Evolutionary conservation across 1,140 invertebrate species (phyloP), one percentile per base, ranked within the genome.

Genomic region (Megalopta genalis): DNA sequence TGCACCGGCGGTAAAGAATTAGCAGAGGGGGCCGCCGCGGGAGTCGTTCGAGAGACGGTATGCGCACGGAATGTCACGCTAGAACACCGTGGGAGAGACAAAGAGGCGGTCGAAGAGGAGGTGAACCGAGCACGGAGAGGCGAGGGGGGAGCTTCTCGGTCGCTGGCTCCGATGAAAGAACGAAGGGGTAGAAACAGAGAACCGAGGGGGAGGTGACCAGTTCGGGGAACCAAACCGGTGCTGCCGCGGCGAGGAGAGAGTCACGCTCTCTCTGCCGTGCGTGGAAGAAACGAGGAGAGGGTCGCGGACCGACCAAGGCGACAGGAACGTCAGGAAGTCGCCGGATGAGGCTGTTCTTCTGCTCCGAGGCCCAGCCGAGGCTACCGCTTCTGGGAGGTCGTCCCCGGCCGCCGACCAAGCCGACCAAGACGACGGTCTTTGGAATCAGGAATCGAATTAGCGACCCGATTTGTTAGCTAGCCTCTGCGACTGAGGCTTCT

Each of bases 251-350:
- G 83, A 72, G 70, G 69, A 80, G 71, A 85, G 83, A 37, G 72
- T 66, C 67, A 77, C 82, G 80, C 77, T 78, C 67, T 79, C 78
- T 86, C 86, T 73, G 84, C 86, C 86, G 88, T 86, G 87, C 88
- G 90, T 85, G 88, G 89, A 91, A 92, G 91, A 91, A 91, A 91
- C 90, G 89, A 92, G 90, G 91, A 92, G 92, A 93, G 91, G 88
- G 87, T 87, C 89, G 86, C 67, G 78, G 69, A 75, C 39, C 23
- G 78, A 91, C 70, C 89, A 86, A 82, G 90, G 75, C 66, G 80
- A 14, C 87, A 92, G 85, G 65, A 89, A 49, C 54, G 52, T 7
- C 72, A 86, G 76, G 78, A 91, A 88, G 90, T 90, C 60, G 83
- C 78, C 21, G 54, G 54, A n/a, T 57, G 54, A 57, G 21, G 18